These are phyloP conservation scores for Lithobates sylvaticus DNA, from an alignment of 2,797 vertebrate species.

Conservation along the genomic window DNA sequence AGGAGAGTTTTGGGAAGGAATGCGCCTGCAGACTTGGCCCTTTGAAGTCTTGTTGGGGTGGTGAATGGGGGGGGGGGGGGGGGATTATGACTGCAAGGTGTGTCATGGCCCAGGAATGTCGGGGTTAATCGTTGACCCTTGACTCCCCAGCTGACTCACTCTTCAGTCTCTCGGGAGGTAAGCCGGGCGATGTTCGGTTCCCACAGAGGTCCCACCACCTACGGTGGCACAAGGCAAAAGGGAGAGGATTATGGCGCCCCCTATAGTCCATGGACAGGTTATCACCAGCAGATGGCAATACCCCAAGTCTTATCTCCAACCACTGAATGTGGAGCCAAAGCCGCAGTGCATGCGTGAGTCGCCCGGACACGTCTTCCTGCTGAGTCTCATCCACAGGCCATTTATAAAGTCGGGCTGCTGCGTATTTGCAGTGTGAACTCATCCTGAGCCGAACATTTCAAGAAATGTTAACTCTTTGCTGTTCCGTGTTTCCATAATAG, in stretches of 20 bases:
- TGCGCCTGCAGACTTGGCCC: constrained; percentile 63
- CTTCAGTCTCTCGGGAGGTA: constrained; percentile 74
- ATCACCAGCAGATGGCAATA: not conserved
- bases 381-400: no score
- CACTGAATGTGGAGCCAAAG: no score
- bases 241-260: no score
- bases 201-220: constrained; percentile 51
- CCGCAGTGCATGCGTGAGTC: no score
- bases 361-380: no score
- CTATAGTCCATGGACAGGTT: not conserved
- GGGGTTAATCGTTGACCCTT: constrained; percentile 72
- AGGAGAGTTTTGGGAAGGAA: constrained; percentile 65
- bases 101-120: constrained; percentile 78
- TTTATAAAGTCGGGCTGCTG: no score
- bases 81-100: constrained; percentile 67
- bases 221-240: not conserved
- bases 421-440: no score
- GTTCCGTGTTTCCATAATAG: no score
- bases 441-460: no score
- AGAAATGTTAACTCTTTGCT: no score
- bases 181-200: constrained; percentile 67
- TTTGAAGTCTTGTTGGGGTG: constrained; percentile 65
- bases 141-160: constrained; percentile 72
- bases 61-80: constrained; percentile 52
- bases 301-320: not conserved